Percentiles rank a stretch among this genome's conserved stretches.
Evolutionary conservation across 2,113 vertebrate species (phyloP).

Genomic region (Corythornis cristatus): DNA sequence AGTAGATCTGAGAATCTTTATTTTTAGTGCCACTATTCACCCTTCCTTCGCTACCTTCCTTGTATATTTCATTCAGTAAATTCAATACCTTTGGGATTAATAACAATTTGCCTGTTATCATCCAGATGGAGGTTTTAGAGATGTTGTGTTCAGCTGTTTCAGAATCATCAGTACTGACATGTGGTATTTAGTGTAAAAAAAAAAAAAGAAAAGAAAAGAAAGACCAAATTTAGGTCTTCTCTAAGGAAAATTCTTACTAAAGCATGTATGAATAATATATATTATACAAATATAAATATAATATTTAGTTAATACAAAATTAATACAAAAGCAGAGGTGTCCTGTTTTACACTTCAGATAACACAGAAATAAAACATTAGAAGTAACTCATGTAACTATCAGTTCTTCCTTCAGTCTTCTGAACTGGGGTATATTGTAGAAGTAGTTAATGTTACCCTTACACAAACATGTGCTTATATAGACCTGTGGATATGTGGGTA

Average conservation of each 20-base stretch:
- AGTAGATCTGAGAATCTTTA: not conserved
- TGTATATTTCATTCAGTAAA: not conserved
- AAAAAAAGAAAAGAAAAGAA: not conserved
- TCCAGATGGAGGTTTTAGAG: not conserved
- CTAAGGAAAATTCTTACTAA: not conserved
- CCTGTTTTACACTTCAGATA: not conserved
- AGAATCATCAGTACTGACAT: not conserved
- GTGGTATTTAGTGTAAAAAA: no score
- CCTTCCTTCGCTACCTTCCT: not conserved
- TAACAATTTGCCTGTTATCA: not conserved
- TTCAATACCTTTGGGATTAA: not conserved
- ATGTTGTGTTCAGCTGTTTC: not conserved
- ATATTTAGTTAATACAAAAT: no score
- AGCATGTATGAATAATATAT: not conserved
- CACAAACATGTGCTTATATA: not conserved
- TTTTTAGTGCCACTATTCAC: not conserved
- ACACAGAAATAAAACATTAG: not conserved
- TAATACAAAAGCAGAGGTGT: not conserved
- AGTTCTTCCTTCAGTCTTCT: not conserved
- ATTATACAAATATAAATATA: no score
- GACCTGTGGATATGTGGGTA: not conserved
- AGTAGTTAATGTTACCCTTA: not conserved
- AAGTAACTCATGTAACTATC: not conserved
- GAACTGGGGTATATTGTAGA: not conserved
- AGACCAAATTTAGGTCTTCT: not conserved